Conservation (phyloP, 2,888 invertebrate species). For the Tenthredo mesomela region DNA sequence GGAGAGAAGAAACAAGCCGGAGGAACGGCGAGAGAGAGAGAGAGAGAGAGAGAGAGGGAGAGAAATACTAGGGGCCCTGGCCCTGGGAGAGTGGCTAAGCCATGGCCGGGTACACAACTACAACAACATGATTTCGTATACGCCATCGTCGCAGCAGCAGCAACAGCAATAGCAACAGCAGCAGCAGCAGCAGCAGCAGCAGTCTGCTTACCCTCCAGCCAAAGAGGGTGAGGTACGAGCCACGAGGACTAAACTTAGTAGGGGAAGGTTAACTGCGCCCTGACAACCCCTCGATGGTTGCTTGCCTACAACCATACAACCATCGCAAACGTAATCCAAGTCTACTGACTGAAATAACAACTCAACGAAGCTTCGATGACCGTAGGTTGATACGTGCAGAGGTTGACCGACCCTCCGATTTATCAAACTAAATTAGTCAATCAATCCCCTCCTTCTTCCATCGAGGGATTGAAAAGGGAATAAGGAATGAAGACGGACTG, state of each 20-base stretch:
- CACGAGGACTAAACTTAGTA: conserved; percentile 46
- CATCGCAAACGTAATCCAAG: conserved; percentile 38
- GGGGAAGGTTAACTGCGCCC: conserved; percentile 49
- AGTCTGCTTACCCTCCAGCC: conserved; percentile 42
- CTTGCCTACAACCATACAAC: conserved; percentile 32
- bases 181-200: neutral
- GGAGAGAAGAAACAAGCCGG: conserved; percentile 8
- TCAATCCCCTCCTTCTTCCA: neutral
- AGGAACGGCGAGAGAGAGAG: neutral
- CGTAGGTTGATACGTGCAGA: conserved; percentile 6
- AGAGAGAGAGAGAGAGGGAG: neutral
- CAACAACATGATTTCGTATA: conserved; percentile 37
- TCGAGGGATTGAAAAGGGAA: neutral
- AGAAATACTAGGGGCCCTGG: neutral
- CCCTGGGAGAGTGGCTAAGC: conserved; percentile 35
- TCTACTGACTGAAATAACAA: conserved; percentile 47
- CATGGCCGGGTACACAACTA: conserved; percentile 40
- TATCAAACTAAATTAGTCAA: conserved; percentile 3
- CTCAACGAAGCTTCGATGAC: conserved; percentile 22
- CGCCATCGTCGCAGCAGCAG: neutral
- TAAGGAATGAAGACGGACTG: neutral
- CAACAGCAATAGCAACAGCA: neutral
- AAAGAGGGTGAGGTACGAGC: conserved; percentile 24
- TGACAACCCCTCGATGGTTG: conserved; percentile 40
- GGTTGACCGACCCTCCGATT: conserved; percentile 20